phyloP scores from a whole-genome alignment of 1,140 invertebrate species.

The Chrysoperla carnea region DNA sequence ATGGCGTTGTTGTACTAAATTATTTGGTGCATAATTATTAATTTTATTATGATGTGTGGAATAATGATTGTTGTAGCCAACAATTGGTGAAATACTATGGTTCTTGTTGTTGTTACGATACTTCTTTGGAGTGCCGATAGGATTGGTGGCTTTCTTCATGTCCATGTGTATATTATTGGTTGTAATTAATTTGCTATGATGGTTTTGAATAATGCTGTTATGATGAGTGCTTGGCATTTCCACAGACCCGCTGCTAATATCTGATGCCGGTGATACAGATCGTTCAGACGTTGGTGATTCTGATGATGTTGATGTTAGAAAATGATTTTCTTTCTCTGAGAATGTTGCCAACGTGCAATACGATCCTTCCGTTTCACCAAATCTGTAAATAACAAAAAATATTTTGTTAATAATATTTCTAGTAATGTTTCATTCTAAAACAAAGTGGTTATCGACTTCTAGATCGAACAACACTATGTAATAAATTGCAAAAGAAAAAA shows the following conservation, averaged over 20 bases:
- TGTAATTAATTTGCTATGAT: neutral
- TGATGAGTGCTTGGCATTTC: too few relatives aligned
- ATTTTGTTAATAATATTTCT: too few relatives aligned
- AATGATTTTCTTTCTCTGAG: neutral
- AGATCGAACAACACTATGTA: too few relatives aligned
- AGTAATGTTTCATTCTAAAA: too few relatives aligned
- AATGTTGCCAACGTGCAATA: neutral
- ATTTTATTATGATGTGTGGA: neutral
- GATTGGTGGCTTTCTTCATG: neutral
- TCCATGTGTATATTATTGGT: neutral
- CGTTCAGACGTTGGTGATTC: too few relatives aligned
- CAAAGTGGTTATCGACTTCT: too few relatives aligned
- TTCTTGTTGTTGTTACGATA: too few relatives aligned
- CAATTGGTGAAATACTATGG: too few relatives aligned
- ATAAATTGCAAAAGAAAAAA: too few relatives aligned
- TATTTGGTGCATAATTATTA: neutral
- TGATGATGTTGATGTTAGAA: too few relatives aligned
- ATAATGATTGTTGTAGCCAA: too few relatives aligned
- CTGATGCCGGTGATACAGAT: neutral
- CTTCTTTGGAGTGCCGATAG: neutral
- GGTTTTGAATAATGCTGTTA: too few relatives aligned
- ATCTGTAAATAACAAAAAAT: neutral
- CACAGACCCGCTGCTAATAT: neutral
- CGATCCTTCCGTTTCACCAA: neutral
- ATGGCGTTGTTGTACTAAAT: neutral